Percentiles rank a stretch among this genome's conserved stretches.
Evolutionary conservation across 1,140 invertebrate genomes (phyloP).

Genomic region (Harpegnathos saltator): DNA sequence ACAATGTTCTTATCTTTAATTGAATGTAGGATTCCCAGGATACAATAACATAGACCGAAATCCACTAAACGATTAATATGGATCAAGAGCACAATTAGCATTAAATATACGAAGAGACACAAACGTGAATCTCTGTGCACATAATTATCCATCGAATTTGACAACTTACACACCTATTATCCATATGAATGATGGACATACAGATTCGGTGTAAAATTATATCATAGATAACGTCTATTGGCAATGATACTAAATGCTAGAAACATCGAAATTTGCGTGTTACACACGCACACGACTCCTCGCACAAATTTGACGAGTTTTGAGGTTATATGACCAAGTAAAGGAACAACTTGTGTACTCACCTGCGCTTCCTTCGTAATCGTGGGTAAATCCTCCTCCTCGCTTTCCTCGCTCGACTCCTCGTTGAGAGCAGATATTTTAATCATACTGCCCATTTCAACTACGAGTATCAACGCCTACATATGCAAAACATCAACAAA

Average conservation of each 20-base stretch:
- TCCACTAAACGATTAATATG: not conserved
- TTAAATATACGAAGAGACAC: not conserved
- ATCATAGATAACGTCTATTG: too few relatives aligned
- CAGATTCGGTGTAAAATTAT: too few relatives aligned
- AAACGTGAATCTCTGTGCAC: too few relatives aligned
- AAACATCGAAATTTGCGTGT: too few relatives aligned
- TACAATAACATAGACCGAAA: not conserved
- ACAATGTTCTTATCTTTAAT: not conserved
- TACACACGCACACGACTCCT: not conserved
- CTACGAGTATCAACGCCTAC: not conserved
- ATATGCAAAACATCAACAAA: conserved; percentile 70
- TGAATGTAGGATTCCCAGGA: not conserved
- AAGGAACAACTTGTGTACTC: conserved; percentile 49
- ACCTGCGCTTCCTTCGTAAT: conserved; percentile 90
- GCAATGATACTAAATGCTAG: not conserved
- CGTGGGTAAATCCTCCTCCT: conserved; percentile 86
- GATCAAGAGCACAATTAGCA: not conserved
- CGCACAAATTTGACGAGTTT: conserved; percentile 7
- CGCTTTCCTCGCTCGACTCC: conserved; percentile 87
- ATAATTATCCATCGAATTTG: too few relatives aligned
- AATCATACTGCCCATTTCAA: conserved; percentile 85
- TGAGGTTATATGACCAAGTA: conserved; percentile 66
- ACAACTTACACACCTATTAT: too few relatives aligned
- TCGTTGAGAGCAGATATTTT: conserved; percentile 90
- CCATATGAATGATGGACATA: too few relatives aligned